Percentiles rank a stretch among this genome's conserved stretches.
Conservation (phyloP, 2,797 vertebrate species). For the Crocidura indochinensis region DNA sequence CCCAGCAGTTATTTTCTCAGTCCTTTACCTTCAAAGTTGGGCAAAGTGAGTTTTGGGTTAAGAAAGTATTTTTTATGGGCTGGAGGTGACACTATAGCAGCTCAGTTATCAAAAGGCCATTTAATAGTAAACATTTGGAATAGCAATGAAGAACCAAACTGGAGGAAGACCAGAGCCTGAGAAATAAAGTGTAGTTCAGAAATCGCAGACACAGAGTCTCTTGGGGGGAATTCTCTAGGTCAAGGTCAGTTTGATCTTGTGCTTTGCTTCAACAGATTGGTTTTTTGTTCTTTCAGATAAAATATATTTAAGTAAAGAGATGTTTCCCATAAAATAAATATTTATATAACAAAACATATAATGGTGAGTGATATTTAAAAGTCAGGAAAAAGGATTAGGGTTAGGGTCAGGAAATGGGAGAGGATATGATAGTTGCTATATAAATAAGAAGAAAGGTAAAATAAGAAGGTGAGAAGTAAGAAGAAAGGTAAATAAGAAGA, state of each 20-base stretch:
- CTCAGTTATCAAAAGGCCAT: not conserved
- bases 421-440: not conserved
- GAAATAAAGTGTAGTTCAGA: not conserved
- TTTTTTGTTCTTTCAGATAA: not conserved
- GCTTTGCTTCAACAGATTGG: not conserved
- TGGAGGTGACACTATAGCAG: not conserved
- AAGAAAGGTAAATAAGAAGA: not conserved
- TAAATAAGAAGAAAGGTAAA: not conserved
- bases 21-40: not conserved
- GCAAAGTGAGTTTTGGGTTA: slow-evolving; percentile 9
- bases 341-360: not conserved
- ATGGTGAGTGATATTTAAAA: not conserved
- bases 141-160: not conserved
- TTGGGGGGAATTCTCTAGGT: not conserved
- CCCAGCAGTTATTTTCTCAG: not conserved
- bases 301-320: not conserved
- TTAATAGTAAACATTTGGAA: not conserved
- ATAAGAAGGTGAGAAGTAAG: not conserved
- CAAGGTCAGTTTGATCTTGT: not conserved
- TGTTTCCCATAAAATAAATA: not conserved
- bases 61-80: not conserved
- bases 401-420: not conserved
- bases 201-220: not conserved
- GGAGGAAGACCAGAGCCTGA: not conserved
- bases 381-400: not conserved